Percentiles rank a stretch among this genome's conserved stretches.
phyloP scores from a whole-genome alignment of 2,113 vertebrate genomes.

The Psophia crepitans region DNA sequence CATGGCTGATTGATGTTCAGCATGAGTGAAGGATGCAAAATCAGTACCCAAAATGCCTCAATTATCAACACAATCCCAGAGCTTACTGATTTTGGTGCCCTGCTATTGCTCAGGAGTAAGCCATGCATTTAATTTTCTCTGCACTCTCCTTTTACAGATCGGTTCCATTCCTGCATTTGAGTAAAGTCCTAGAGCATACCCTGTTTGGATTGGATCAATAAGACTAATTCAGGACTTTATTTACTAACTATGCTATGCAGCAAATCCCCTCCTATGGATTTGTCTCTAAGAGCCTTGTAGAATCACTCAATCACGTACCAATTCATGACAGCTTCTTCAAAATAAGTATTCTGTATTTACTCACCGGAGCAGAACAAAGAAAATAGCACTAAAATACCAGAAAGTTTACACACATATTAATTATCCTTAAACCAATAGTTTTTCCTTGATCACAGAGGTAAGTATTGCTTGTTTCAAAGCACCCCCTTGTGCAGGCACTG shows the following conservation, averaged over 20 bases:
- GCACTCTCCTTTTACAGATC: not conserved
- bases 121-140: not conserved
- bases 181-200: not conserved
- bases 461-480: conserved; percentile 39
- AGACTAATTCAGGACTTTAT: not conserved
- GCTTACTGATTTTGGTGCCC: not conserved
- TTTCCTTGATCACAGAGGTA: not conserved
- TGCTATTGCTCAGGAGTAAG: not conserved
- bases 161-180: not conserved
- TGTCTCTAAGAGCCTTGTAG: not conserved
- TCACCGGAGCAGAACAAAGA: not conserved
- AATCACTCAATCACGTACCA: not conserved
- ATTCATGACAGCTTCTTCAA: conserved; percentile 8
- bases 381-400: not conserved
- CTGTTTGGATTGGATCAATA: not conserved
- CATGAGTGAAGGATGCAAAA: not conserved
- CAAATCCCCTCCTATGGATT: not conserved
- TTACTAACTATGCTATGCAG: not conserved
- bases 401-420: not conserved
- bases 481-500: conserved; percentile 40
- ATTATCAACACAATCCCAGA: not conserved
- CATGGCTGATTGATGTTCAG: not conserved
- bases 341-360: conserved; percentile 4
- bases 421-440: not conserved
- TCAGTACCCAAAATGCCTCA: not conserved